Evolutionary conservation across 1,140 invertebrate genomes (phyloP), one percentile per base, ranked within the genome.

Genomic region (Zaprionus nigranus): DNA sequence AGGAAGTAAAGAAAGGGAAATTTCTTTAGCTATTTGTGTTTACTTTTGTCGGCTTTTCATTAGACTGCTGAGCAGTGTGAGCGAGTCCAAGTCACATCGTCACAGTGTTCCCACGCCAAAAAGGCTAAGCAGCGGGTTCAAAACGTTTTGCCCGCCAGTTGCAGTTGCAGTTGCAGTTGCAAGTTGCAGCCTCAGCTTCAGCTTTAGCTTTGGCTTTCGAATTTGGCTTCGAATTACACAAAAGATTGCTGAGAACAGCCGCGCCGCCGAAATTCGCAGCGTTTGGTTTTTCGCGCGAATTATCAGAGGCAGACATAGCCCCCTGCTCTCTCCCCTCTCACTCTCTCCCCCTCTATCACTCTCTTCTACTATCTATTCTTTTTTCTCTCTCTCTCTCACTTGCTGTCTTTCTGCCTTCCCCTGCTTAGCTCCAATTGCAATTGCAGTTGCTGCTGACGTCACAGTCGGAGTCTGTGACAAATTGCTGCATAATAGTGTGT

Each of bases 221-320:
- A 69, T 72, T 70, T 78, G 71, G 83, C 80, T 87, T 87, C 83
- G 69, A 83, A 87, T 87, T 87, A 87, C 84, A 88, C 78, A 82
- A 88, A 81, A 81, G 81, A 87, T 81, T 78, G 84, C 84, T 87
- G 84, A 87, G 84, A 87, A 88, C 78, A 75, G 67, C 54, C 73
- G 67, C 60, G 67, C 66, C 73, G 60, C 34, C 73, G 78, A 87
- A 87, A 87, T 81, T 66, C 80, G 84, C 77, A 75, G 78, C 80
- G 84, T 87, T 86, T 75, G 74, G 49, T 26, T 77, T 77, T 79
- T 79, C 84, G 56, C 74, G 49, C 59, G 78, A 86, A 81, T 22
- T 13, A 38, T 26, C 20, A 57, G 51, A 60, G 56, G 58, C 49
- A 15, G 20, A 24, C n/a, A 43, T 22, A 28, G 49, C 60, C 56